Conservation (phyloP, 2,888 invertebrate species). For the Harmothoe impar region DNA sequence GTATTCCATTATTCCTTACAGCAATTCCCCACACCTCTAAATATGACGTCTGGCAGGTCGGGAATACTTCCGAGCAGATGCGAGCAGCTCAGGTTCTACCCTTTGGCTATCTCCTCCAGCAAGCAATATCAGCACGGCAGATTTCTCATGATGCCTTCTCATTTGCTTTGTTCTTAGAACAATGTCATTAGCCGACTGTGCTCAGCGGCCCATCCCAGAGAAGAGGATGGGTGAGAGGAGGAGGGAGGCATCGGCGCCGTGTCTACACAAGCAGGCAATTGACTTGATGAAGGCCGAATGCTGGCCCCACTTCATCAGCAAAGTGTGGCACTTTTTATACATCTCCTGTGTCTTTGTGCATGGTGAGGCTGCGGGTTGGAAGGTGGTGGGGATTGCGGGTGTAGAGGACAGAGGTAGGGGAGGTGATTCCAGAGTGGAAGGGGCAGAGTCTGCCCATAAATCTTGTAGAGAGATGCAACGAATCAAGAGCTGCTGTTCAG, state of each 20-base stretch:
- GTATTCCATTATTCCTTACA: no score
- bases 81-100: no score
- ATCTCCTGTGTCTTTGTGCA: not conserved
- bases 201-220: not conserved
- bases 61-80: no score
- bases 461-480: no score
- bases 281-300: constrained; percentile 18
- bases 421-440: no score
- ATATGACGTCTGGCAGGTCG: no score
- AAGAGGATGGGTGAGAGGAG: not conserved
- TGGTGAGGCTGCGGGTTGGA: not conserved
- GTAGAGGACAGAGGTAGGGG: not conserved
- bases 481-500: no score
- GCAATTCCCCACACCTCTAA: no score
- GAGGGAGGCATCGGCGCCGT: not conserved
- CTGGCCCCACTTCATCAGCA: not conserved
- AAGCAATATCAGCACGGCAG: not conserved
- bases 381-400: not conserved
- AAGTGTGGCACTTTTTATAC: not conserved
- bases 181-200: not conserved
- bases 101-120: not conserved
- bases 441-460: no score
- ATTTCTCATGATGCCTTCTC: constrained; percentile 24
- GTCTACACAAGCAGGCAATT: constrained; percentile 12
- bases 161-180: constrained; percentile 15